These are phyloP conservation scores for Aphaenogaster rudis DNA, from an alignment of 1,140 invertebrate species.

Conservation along the genomic window DNA sequence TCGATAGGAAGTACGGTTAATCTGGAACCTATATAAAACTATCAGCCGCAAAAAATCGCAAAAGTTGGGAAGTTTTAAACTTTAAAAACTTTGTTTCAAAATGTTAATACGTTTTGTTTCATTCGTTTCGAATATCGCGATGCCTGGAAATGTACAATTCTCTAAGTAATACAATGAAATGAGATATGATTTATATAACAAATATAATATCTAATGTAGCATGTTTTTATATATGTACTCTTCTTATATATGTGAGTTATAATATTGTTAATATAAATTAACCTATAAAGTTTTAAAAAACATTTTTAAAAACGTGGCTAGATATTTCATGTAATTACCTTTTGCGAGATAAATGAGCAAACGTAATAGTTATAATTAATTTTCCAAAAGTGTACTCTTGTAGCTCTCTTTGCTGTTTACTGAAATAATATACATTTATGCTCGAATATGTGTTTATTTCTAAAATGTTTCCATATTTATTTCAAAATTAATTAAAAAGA, in stretches of 20 bases:
- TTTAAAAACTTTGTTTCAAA: background rate
- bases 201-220: background rate
- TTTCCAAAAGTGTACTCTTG: background rate
- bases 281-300: background rate
- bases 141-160: background rate
- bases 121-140: background rate
- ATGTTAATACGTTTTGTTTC: slow-evolving; percentile 10
- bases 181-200: background rate
- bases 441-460: background rate
- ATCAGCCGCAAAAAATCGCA: background rate
- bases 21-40: slow-evolving; percentile 17
- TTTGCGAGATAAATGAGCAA: slow-evolving; percentile 2
- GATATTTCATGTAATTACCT: background rate
- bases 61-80: background rate
- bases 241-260: background rate
- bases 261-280: background rate
- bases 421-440: background rate
- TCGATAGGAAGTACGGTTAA: background rate
- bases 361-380: slow-evolving; percentile 14
- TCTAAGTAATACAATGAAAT: background rate
- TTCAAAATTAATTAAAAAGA: slow-evolving; percentile 19
- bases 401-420: background rate
- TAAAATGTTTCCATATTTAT: background rate
- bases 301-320: background rate
- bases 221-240: background rate